phyloP scores from a whole-genome alignment of 2,888 invertebrate genomes.

The Cynaeus angustus region DNA sequence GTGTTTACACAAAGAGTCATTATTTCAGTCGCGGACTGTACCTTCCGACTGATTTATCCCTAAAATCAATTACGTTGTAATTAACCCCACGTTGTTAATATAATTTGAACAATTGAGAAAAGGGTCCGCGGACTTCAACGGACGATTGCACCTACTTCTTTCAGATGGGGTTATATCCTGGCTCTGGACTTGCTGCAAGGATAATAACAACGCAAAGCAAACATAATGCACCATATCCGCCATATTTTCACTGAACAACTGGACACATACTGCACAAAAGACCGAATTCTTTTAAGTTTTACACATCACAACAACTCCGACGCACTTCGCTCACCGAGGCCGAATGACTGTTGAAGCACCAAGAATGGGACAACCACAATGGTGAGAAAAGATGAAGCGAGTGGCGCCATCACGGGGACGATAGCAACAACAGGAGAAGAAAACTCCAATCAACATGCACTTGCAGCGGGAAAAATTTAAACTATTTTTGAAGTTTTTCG shows the following conservation, averaged over 20 bases:
- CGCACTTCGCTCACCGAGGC: constrained; percentile 30
- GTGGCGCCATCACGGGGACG: not conserved
- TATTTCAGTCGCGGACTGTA: constrained; percentile 10
- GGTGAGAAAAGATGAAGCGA: not conserved
- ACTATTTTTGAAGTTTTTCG: no score
- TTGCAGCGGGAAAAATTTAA: no score
- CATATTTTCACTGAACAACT: constrained; percentile 59
- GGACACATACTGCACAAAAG: constrained; percentile 48
- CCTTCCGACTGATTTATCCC: not conserved
- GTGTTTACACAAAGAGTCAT: constrained; percentile 17
- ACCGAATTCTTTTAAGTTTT: constrained; percentile 33
- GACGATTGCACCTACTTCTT: constrained; percentile 55
- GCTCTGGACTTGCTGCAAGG: constrained; percentile 54
- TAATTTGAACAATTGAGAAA: constrained; percentile 32
- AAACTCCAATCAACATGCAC: no score
- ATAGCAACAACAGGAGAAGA: no score
- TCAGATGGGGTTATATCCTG: constrained; percentile 56
- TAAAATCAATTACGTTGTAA: constrained; percentile 14
- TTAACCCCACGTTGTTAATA: constrained; percentile 7
- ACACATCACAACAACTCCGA: constrained; percentile 21
- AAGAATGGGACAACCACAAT: not conserved
- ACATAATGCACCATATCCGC: constrained; percentile 57
- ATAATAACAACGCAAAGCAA: constrained; percentile 56
- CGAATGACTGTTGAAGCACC: constrained; percentile 19
- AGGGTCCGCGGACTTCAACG: constrained; percentile 26